Base-by-base conservation (phyloP, 1,140 invertebrate species). In the Triops cancriformis region DNA sequence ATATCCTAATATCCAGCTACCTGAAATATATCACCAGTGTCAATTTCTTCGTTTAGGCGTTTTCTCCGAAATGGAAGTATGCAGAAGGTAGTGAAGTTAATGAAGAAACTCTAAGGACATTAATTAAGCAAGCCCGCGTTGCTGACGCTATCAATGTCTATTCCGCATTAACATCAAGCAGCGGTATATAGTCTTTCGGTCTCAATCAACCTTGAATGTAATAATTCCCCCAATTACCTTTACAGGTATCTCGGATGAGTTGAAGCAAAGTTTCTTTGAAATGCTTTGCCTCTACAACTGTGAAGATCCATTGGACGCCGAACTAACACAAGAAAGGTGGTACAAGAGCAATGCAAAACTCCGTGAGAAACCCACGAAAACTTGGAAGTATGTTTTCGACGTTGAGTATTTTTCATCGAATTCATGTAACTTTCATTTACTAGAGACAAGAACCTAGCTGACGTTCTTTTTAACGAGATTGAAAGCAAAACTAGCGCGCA, bases 211-310 rank as follows among this genome's bases (percentile, higher is more conserved):
- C 11, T 26, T n/a, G 1, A 64, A 37, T 37, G n/a, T 26, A 78
- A 73, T 26, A 41, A 79, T 74, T 51, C 28, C 74, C 7, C 10
- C 75, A 75, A 77, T 77, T 72, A 18, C 77, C 76, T 75, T 81
- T 77, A 79, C 80, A 80, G 85, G 84, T 77, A 83, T 94, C 3
- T 87, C 84, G 80, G 81, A 85, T n/a, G 87, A 89, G 73, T 84
- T 89, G 0, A 89, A 90, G 82, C 89, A 93, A 80, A 84, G 88
- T 18, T 84, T 96, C n/a, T 84, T 97, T 12, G 92, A 97, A 84
- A 82, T 96, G 18, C 82, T 95, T 3, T 94, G 93, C 82, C 96
- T 90, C 83, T 92, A 90, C 80, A 96, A 97, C 85, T 87, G 88
- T 80, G 85, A 89, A 74, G 89, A 93, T 78, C 85, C 88, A 0